phyloP scores from a whole-genome alignment of 2,797 vertebrate species.

The Oryzias sinensis region DNA sequence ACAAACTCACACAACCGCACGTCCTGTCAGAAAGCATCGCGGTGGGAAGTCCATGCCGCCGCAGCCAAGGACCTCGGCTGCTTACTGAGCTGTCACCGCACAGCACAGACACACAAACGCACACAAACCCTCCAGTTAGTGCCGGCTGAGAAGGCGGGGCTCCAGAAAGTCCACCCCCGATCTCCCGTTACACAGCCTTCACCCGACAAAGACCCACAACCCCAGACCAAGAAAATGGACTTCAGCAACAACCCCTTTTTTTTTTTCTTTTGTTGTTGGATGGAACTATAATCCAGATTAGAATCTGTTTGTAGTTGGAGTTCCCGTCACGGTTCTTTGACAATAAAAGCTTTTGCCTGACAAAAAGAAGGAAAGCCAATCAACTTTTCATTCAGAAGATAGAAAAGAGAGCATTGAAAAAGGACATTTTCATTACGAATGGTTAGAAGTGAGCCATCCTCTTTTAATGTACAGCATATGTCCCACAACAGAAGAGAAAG shows the following conservation, averaged over 20 bases:
- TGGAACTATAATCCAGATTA: too few species aligned
- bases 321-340: too few species aligned
- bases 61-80: constrained; percentile 43
- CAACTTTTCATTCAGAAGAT: not conserved
- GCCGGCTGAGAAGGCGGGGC: constrained; percentile 47
- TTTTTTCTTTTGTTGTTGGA: too few species aligned
- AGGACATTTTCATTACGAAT: not conserved
- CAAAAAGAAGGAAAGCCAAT: too few species aligned
- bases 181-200: constrained; percentile 51
- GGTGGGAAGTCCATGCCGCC: constrained; percentile 51
- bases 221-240: too few species aligned
- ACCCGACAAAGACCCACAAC: constrained; percentile 13
- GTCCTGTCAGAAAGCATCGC: constrained; percentile 49
- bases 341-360: too few species aligned
- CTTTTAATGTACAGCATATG: too few species aligned
- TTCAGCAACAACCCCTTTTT: too few species aligned
- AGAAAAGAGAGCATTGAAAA: not conserved
- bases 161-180: constrained; percentile 39
- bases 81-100: constrained; percentile 64
- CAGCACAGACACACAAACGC: constrained; percentile 30
- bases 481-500: not conserved
- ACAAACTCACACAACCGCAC: constrained; percentile 29
- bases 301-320: too few species aligned
- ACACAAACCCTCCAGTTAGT: constrained; percentile 18
- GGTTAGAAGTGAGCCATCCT: not conserved